Percentiles rank a stretch among this genome's conserved stretches.
Evolutionary conservation across 2,888 invertebrate genomes (phyloP).

Genomic region (Harpalus rubripes): DNA sequence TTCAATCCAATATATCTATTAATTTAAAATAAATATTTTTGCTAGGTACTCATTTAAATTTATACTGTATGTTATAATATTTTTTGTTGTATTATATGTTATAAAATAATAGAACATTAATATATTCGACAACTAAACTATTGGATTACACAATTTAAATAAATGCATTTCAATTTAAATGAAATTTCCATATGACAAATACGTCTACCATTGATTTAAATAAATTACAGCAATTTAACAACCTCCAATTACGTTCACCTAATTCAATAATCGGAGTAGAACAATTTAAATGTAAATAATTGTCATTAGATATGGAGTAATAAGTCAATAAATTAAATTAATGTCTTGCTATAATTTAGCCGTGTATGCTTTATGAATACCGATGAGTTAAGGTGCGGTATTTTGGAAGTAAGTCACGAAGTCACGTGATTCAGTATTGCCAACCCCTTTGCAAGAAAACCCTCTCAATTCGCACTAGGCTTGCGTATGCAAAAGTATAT

Average conservation of each 20-base stretch:
- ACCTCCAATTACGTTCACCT: neutral
- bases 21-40: too few relatives aligned
- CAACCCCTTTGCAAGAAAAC: constrained; percentile 17
- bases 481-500: constrained; percentile 39
- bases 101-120: too few relatives aligned
- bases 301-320: constrained; percentile 36
- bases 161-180: too few relatives aligned
- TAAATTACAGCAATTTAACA: neutral
- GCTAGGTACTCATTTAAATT: too few relatives aligned
- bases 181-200: too few relatives aligned
- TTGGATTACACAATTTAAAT: too few relatives aligned
- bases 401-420: constrained; percentile 52
- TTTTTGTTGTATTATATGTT: too few relatives aligned
- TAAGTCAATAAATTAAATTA: constrained; percentile 53
- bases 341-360: constrained; percentile 41
- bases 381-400: constrained; percentile 20
- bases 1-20: too few relatives aligned
- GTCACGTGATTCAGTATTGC: constrained; percentile 39
- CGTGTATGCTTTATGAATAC: constrained; percentile 35
- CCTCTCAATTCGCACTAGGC: constrained; percentile 44
- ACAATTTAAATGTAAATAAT: constrained; percentile 43
- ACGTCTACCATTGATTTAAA: too few relatives aligned
- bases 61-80: too few relatives aligned
- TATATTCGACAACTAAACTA: too few relatives aligned
- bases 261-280: constrained; percentile 1